Conservation (phyloP, 2,797 vertebrate species). For the Sciaenops ocellatus region DNA sequence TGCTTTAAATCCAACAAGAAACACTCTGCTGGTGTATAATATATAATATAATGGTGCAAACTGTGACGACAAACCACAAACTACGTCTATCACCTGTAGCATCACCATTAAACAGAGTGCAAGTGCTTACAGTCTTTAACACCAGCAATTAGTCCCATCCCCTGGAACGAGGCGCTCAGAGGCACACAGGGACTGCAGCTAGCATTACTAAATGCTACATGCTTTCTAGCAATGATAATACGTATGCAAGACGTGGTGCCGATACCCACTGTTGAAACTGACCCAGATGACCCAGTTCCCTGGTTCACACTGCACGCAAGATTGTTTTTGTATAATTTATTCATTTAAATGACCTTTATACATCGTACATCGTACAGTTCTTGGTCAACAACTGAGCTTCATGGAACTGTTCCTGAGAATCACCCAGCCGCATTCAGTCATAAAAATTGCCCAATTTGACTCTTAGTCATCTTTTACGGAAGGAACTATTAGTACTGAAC, state of each 20-base stretch:
- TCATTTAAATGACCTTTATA: neutral
- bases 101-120: neutral
- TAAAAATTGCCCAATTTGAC: neutral
- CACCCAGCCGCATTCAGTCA: too few species aligned
- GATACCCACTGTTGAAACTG: neutral
- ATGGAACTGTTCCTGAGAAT: neutral
- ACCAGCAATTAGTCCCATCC: conserved; percentile 13
- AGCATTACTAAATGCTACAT: neutral
- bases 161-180: neutral
- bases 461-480: neutral
- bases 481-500: neutral
- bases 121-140: neutral
- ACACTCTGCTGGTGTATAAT: neutral
- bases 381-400: neutral
- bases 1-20: neutral
- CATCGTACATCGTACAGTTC: neutral
- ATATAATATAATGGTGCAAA: neutral
- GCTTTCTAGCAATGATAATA: neutral
- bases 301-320: neutral
- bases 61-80: neutral
- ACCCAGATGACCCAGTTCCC: too few species aligned
- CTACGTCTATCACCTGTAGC: neutral
- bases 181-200: neutral
- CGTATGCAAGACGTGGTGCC: neutral
- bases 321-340: neutral